Conservation (phyloP, 2,888 invertebrate species). For the Ennomos erosarius region DNA sequence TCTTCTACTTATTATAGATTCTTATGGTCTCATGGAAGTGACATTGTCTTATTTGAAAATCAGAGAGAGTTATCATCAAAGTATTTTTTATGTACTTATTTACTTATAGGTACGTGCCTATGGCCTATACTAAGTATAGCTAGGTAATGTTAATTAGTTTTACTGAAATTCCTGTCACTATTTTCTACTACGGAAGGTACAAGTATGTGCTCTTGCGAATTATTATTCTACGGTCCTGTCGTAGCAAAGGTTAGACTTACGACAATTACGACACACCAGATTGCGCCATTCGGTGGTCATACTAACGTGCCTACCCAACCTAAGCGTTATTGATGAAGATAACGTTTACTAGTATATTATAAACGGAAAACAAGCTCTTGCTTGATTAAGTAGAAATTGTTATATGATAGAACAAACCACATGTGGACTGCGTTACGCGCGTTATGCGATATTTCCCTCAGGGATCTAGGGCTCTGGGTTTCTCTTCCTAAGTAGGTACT, state of each 20-base stretch:
- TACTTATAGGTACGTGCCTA: too few relatives aligned
- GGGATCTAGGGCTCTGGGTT: not conserved
- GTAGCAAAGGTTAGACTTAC: slow-evolving; percentile 32
- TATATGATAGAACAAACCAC: slow-evolving; percentile 25
- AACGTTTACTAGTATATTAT: slow-evolving; percentile 30
- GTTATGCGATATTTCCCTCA: slow-evolving; percentile 14
- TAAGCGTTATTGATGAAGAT: slow-evolving; percentile 53
- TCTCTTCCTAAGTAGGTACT: not conserved
- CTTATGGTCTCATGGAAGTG: too few relatives aligned
- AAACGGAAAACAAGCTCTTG: slow-evolving; percentile 12
- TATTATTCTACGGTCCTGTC: slow-evolving; percentile 29
- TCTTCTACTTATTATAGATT: too few relatives aligned
- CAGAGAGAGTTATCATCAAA: too few relatives aligned
- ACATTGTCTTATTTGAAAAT: too few relatives aligned
- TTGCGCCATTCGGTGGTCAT: slow-evolving; percentile 57
- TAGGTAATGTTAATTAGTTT: too few relatives aligned
- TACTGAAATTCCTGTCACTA: too few relatives aligned
- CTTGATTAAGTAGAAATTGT: slow-evolving; percentile 1
- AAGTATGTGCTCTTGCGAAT: too few relatives aligned
- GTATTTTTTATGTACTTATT: too few relatives aligned
- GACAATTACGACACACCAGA: slow-evolving; percentile 50
- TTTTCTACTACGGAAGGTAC: too few relatives aligned
- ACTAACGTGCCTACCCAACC: slow-evolving; percentile 38
- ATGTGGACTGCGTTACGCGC: slow-evolving; percentile 27
- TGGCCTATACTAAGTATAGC: too few relatives aligned